phyloP scores from a whole-genome alignment of 2,888 invertebrate genomes.

The Pseudococcus viburni region DNA sequence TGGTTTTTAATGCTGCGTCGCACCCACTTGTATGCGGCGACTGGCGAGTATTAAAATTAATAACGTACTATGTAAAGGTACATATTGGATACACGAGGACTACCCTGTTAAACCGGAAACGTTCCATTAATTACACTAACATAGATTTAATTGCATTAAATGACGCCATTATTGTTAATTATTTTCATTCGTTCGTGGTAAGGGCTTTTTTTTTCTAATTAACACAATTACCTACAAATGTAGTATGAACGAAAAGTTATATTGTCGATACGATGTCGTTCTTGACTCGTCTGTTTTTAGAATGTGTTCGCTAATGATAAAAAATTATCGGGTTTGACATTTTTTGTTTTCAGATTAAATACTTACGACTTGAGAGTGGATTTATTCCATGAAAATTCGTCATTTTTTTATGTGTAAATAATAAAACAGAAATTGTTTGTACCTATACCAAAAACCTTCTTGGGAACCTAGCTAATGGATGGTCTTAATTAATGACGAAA shows the following conservation, averaged over 20 bases:
- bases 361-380: too few relatives aligned
- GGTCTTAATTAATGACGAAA: too few relatives aligned
- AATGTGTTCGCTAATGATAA: not conserved
- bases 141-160: slow-evolving; percentile 41
- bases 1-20: slow-evolving; percentile 10
- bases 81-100: slow-evolving; percentile 7
- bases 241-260: not conserved
- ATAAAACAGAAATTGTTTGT: too few relatives aligned
- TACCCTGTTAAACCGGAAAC: slow-evolving; percentile 28
- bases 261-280: not conserved
- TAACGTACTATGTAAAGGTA: not conserved
- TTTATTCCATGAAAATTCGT: too few relatives aligned
- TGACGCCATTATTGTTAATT: slow-evolving; percentile 49
- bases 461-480: too few relatives aligned
- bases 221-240: not conserved
- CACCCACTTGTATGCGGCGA: not conserved
- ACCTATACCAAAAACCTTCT: too few relatives aligned
- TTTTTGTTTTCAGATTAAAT: too few relatives aligned
- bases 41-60: slow-evolving; percentile 17
- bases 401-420: too few relatives aligned
- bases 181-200: slow-evolving; percentile 33
- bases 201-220: slow-evolving; percentile 21
- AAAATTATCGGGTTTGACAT: not conserved
- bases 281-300: not conserved
- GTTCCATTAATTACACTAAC: slow-evolving; percentile 29